phyloP scores from a whole-genome alignment of 2,888 invertebrate genomes.

The Eupeodes latifasciatus region DNA sequence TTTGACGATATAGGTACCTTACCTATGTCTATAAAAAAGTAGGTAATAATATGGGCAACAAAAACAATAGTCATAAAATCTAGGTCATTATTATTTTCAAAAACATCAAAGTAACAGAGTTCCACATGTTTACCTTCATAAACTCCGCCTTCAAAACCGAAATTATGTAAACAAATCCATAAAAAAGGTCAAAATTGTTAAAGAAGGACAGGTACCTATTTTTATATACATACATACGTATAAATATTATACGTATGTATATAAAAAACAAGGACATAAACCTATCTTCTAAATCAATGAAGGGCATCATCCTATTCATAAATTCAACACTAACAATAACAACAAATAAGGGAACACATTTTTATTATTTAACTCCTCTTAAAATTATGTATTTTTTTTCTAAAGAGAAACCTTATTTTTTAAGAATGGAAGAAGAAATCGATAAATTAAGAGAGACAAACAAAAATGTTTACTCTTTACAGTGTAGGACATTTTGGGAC shows the following conservation, averaged over 20 bases:
- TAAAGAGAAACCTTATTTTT: conserved; percentile 40
- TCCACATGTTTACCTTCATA: conserved; percentile 47
- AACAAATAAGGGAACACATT: conserved; percentile 25
- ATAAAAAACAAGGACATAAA: conserved; percentile 39
- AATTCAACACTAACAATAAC: not conserved
- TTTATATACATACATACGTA: too few relatives aligned
- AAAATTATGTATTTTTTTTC: not conserved
- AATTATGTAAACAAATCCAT: conserved; percentile 61
- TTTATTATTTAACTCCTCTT: not conserved
- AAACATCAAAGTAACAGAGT: conserved; percentile 33
- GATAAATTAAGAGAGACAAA: not conserved
- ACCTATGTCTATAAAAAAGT: not conserved
- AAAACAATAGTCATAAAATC: conserved; percentile 45
- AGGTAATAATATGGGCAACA: not conserved
- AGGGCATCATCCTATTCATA: conserved; percentile 54
- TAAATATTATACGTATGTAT: not conserved
- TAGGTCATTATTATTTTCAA: conserved; percentile 52
- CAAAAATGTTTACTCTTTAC: not conserved
- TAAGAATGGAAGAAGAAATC: not conserved
- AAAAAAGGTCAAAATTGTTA: conserved; percentile 58
- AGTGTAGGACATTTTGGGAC: conserved; percentile 56
- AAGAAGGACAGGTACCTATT: conserved; percentile 9
- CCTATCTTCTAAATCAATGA: conserved; percentile 44
- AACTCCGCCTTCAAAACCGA: conserved; percentile 66
- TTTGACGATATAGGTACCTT: not conserved